Base-by-base conservation (phyloP, 2,797 vertebrate genomes). In the Tragopan temminckii region DNA sequence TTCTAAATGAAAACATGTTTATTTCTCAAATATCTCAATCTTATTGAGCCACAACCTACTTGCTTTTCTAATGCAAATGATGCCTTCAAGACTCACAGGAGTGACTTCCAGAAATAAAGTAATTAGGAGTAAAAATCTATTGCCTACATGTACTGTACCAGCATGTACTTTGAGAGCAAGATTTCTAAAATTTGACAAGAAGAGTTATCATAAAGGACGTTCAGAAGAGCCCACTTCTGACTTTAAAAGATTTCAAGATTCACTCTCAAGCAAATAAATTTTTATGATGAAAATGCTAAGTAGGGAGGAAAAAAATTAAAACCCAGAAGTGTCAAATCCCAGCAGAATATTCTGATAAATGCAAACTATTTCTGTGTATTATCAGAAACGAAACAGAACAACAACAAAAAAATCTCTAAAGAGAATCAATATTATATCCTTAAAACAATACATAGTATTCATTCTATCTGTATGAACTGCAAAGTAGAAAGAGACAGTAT, bases 361-460 rank as follows among this genome's bases (percentile, higher is more conserved):
- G 21, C 57, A 85, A 75, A 80, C 57, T 83, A 77, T 14, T 80
- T 81, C 77, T 67, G 82, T 63, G 78, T 35, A 68, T 40, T 80
- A 87, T 61, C 53, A 92, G 87, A 96, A 89, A 87, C n/a, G 82
- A 81, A 86, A 27, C n/a, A 67, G 45, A 19, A 43, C 43, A 46
- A 46, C 46, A 94, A 90, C 66, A 53, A 61, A 76, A 64, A 74
- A 21, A 85, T 81, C 84, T 95, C 92, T 89, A 38, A 81, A 92
- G 25, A 95, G 87, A 95, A 87, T 84, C 50, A 79, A 27, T 68
- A 90, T 43, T 43, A 75, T 36, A 81, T 50, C 20, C 43, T 90
- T 77, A 61, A 95, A 96, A 78, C 97, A 98, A 98, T 97, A 98
- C 97, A 98, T 67, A 97, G 97, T 97, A 98, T 98, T 98, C 62